Evolutionary conservation across 2,888 invertebrate genomes (phyloP).

Genomic region (Galeopsomyia nigrocyanea): DNA sequence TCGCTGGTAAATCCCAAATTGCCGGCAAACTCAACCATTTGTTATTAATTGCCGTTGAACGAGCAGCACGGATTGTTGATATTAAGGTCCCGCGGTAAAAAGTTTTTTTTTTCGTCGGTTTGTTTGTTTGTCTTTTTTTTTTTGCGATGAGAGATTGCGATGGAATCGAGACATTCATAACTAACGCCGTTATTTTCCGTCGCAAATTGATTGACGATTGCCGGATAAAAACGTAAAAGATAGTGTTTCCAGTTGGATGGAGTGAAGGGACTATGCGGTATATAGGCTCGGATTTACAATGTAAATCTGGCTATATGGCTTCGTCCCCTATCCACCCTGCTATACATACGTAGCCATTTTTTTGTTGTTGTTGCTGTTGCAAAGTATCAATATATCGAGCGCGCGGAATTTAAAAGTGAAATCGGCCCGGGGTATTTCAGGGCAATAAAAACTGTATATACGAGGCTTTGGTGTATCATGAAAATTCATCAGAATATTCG

Average conservation of each 20-base stretch:
- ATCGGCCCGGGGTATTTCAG: slow-evolving; percentile 13
- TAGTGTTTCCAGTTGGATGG: too few species aligned
- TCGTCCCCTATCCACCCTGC: too few species aligned
- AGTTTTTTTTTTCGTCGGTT: too few species aligned
- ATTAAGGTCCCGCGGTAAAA: not conserved
- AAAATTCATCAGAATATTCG: slow-evolving; percentile 11
- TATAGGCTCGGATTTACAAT: too few species aligned
- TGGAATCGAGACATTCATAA: not conserved
- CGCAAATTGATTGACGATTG: too few species aligned
- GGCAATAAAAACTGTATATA: not conserved
- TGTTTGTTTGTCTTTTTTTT: not conserved
- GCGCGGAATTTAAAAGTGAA: slow-evolving; percentile 23
- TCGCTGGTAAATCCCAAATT: not conserved
- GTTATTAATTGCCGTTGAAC: slow-evolving; percentile 22
- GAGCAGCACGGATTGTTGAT: slow-evolving; percentile 22
- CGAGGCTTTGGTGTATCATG: not conserved
- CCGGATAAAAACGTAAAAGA: too few species aligned
- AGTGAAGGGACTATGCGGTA: too few species aligned
- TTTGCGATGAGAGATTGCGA: not conserved
- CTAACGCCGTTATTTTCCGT: too few species aligned
- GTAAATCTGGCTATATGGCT: too few species aligned
- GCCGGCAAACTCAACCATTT: slow-evolving; percentile 10
- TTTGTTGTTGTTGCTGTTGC: too few species aligned
- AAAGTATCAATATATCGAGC: slow-evolving; percentile 13
- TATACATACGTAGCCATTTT: too few species aligned